Evolutionary conservation across 2,888 invertebrate genomes (phyloP).

Genomic region (Nephrotoma guestfalica): DNA sequence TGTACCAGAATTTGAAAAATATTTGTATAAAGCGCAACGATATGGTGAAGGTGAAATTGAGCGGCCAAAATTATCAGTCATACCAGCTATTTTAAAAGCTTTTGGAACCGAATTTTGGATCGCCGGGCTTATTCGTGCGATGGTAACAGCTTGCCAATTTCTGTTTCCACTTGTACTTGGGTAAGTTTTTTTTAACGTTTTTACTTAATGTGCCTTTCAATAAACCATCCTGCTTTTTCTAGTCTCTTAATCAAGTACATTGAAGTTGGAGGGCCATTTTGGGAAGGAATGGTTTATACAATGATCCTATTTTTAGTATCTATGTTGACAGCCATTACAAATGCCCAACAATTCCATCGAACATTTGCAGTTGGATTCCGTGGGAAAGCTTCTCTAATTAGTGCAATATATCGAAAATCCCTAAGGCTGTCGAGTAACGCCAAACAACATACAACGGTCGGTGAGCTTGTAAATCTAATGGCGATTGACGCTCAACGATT

Average conservation of each 20-base stretch:
- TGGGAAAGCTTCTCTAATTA: slow-evolving; percentile 33
- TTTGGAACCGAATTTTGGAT: slow-evolving; percentile 11
- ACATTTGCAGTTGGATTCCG: slow-evolving; percentile 38
- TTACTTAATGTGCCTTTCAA: neutral
- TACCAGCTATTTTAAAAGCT: slow-evolving; percentile 9
- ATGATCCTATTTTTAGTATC: slow-evolving; percentile 33
- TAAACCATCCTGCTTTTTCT: neutral
- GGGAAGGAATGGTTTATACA: slow-evolving; percentile 39
- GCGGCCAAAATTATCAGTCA: neutral
- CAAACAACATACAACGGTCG: slow-evolving; percentile 18
- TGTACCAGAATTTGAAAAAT: slow-evolving; percentile 28
- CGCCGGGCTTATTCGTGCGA: slow-evolving; percentile 3
- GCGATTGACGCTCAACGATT: slow-evolving; percentile 22
- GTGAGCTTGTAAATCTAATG: slow-evolving; percentile 25
- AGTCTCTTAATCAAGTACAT: neutral
- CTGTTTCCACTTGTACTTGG: slow-evolving; percentile 13
- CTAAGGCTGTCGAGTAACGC: slow-evolving; percentile 17
- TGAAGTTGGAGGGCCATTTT: slow-evolving; percentile 19
- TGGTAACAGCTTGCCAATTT: neutral
- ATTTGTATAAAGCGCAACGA: slow-evolving; percentile 23
- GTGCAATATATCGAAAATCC: slow-evolving; percentile 35
- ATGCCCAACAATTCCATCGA: slow-evolving; percentile 37
- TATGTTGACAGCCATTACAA: slow-evolving; percentile 30
- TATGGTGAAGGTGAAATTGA: slow-evolving; percentile 14
- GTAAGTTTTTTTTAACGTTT: neutral